Evolutionary conservation across 1,140 invertebrate genomes (phyloP), one percentile per base, ranked within the genome.

Genomic region (Papilio aristodemus): DNA sequence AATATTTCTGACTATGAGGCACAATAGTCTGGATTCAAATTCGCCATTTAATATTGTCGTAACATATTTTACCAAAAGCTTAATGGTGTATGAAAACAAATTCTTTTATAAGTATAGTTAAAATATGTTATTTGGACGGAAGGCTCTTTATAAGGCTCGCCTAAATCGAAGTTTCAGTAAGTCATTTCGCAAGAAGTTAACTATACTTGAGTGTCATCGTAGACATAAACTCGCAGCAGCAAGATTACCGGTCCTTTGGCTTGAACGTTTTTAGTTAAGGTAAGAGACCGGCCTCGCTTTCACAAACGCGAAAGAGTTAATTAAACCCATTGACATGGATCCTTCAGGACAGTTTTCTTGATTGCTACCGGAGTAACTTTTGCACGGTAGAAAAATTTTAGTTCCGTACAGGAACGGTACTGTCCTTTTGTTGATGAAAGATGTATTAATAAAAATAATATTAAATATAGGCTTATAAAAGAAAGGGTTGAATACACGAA

Each of bases 311-410:
- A 43, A n/a, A 43, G 38, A 39, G 13, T 43, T 43, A 43, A 43
- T 43, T 43, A 43, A 43, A 43, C n/a, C 41, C 41, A 43, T 43
- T 43, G 41, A 43, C 41, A 14, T 43, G 41, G 41, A 43, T 43
- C 41, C 41, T 43, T 43, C 6, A 32, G n/a, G 41, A 43, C 41
- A 43, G 27, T 43, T 43, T 43, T 43, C 41, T 43, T 43, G 41
- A 43, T 43, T 43, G 17, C 41, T 43, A 14, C n/a, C 41, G 5
- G 14, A 14, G 4, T 39, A 39, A 39, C 38, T 39, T 32, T 43
- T 19, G 41, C 41, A n/a, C 41, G n/a, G 41, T 43, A 7, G 41
- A 43, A 43, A 43, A 43, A 43, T 32, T 39, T 10, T 39, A 10
- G 38, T 39, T 39, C 41, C n/a, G 41, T 43, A 17, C 2, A 32